Evolutionary conservation across 2,113 vertebrate species (phyloP), one percentile per base, ranked within the genome.

Genomic region (Manacus vitellinus): DNA sequence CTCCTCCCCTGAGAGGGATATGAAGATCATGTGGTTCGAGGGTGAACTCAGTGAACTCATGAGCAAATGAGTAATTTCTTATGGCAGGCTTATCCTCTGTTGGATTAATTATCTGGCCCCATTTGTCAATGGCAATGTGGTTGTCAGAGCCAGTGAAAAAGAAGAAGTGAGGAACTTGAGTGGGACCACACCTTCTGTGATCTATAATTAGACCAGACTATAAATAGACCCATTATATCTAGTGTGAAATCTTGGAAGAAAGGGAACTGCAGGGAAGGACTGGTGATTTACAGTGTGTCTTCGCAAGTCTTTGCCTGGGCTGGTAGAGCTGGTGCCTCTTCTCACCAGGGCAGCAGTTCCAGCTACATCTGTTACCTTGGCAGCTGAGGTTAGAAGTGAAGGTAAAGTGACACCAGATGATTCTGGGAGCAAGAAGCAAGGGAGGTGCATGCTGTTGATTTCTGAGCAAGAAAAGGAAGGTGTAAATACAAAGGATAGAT

Each of bases 121-220:
- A 59, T 83, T 94, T 88, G 72, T 63, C 27, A 67, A 67, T 12
- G 24, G 52, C 58, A 79, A 22, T 33, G 43, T 56, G 54, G 59
- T 44, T 83, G 27, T 62, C 47, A 63, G 21, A 83, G 21, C 35
- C 71, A 72, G 25, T 13, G 35, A 49, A 68, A 71, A 88, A 73
- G 37, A 39, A 89, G 56, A 52, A 82, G 16, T 4, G 11, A 25
- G 33, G 13, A 81, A 10, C 3, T 76, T 30, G 39, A 68, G 35
- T 4, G 23, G 20, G 44, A 78, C 52, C 66, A 68, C 35, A 39
- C 33, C 54, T 88, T 79, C 30, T 79, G 24, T 35, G 44, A 43
- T 35, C 83, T 85, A 55, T 88, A 85, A 90, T 96, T 94, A 90
- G 74, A 83, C 18, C 16, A 65, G 44, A 21, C 82, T 94, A 79